phyloP scores from a whole-genome alignment of 2,113 vertebrate genomes.

The Leptobrachium ailaonicum region DNA sequence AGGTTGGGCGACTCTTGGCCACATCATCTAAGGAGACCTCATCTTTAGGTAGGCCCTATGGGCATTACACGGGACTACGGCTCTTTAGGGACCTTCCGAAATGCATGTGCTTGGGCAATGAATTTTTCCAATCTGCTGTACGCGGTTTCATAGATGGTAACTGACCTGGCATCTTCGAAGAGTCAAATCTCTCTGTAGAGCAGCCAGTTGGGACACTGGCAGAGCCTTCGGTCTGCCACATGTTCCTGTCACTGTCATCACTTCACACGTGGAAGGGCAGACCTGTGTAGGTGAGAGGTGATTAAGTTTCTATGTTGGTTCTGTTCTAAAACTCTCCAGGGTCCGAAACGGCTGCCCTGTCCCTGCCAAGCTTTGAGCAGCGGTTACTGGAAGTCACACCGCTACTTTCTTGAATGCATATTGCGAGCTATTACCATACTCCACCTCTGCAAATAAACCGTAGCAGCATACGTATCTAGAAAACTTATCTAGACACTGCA shows the following conservation, averaged over 20 bases:
- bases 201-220: conserved; percentile 34
- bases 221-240: conserved; percentile 20
- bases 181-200: conserved; percentile 12
- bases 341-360: background rate
- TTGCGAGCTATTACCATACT: conserved; percentile 11
- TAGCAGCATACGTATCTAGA: conserved; percentile 16
- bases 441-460: conserved; percentile 6
- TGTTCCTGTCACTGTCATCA: conserved; percentile 35
- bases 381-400: conserved; percentile 42
- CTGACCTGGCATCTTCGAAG: conserved; percentile 1
- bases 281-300: conserved; percentile 40
- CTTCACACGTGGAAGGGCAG: conserved; percentile 29
- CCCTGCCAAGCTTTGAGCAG: conserved; percentile 36
- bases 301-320: conserved; percentile 41
- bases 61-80: conserved; percentile 24
- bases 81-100: conserved; percentile 2
- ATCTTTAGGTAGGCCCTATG: conserved; percentile 3
- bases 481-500: too few species aligned
- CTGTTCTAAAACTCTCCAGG: conserved; percentile 25
- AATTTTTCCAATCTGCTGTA: conserved; percentile 10
- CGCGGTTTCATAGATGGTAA: conserved; percentile 24
- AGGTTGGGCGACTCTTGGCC: conserved; percentile 15
- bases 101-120: background rate
- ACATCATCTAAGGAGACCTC: conserved; percentile 15
- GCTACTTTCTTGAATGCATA: conserved; percentile 28